Base-by-base conservation (phyloP, 1,140 invertebrate genomes). In the Drosophila ohnishii region DNA sequence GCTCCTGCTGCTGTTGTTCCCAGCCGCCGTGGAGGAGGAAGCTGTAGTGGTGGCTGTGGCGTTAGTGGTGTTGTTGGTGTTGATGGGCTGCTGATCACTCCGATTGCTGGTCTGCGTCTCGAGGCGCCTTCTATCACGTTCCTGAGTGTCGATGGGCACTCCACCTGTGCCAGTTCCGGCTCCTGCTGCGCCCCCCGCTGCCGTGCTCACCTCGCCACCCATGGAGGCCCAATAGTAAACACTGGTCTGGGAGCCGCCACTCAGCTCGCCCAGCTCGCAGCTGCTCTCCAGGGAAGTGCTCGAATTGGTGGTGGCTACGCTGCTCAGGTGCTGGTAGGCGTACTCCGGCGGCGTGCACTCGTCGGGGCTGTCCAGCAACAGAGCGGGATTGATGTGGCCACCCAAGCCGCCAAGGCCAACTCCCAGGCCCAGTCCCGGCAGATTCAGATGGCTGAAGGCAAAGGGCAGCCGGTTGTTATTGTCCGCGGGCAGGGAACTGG, bases 301-400 rank as follows among this genome's bases (percentile, higher is more conserved):
- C 3, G 89, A 90, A 22, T 90, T 91, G 40, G 88, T 90, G 28
- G 88, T 90, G 50, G 90, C 90, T 1, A 91, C 90, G 59, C 90
- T 91, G 55, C 90, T 91, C 63, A 91, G 48, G 30, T 91, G 86
- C 48, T 80, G 86, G 45, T 91, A 91, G 25, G 80, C 84, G 75
- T 82, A 91, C 48, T 91, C 90, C 11, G 90, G 90, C n/a, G 90
- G 90, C 16, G 90, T 91, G 47, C 73, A 77, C 70, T 86, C 90
- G 75, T 91, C 90, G n/a, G 90, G 90, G 10, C 90, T 91, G 55
- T 91, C 90, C 30, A 91, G 51, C 8, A 91, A 62, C 40, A 91
- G 53, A 1, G 90, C 87, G 34, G 90, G 80, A 65, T 91, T 91
- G 14, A 91, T 91, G 37, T 91, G 87, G 2, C 90, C 90, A 9